Evolutionary conservation across 1,140 invertebrate genomes (phyloP).

Genomic region (Scaptomyza hsui): DNA sequence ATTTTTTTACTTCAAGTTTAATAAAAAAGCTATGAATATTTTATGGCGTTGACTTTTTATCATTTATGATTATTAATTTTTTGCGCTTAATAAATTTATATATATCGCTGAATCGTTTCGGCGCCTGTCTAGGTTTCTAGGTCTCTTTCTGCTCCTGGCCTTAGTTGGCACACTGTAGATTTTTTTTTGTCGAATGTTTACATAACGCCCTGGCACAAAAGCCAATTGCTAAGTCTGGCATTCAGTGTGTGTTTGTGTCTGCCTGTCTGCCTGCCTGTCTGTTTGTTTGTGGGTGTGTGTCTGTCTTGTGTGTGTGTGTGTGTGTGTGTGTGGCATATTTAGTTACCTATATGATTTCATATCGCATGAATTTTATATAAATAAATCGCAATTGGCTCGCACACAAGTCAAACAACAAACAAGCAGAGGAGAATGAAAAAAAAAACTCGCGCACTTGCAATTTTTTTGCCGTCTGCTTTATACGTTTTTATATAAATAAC

Average conservation of each 20-base stretch:
- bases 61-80: conserved; percentile 20
- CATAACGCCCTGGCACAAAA: conserved; percentile 78
- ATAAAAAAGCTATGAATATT: neutral
- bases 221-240: conserved; percentile 62
- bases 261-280: conserved; percentile 30
- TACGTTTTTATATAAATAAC: conserved; percentile 69
- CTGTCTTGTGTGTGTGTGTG: neutral
- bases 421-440: neutral
- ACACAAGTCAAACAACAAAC: conserved; percentile 46
- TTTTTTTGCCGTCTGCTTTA: conserved; percentile 49
- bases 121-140: conserved; percentile 47
- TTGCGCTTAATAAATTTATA: conserved; percentile 71
- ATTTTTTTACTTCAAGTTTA: conserved; percentile 10
- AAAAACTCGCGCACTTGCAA: conserved; percentile 44
- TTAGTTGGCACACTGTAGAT: conserved; percentile 30
- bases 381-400: conserved; percentile 79
- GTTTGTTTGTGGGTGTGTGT: conserved; percentile 9
- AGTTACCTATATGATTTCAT: conserved; percentile 80
- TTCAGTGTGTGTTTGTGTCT: conserved; percentile 15
- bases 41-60: conserved; percentile 15
- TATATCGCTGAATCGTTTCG: conserved; percentile 59
- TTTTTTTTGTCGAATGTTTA: conserved; percentile 65
- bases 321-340: conserved; percentile 66
- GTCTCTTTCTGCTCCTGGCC: conserved; percentile 1
- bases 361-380: conserved; percentile 79